Evolutionary conservation across 23 tunicate species (phyloP).

Genomic region (Diplosoma virens): DNA sequence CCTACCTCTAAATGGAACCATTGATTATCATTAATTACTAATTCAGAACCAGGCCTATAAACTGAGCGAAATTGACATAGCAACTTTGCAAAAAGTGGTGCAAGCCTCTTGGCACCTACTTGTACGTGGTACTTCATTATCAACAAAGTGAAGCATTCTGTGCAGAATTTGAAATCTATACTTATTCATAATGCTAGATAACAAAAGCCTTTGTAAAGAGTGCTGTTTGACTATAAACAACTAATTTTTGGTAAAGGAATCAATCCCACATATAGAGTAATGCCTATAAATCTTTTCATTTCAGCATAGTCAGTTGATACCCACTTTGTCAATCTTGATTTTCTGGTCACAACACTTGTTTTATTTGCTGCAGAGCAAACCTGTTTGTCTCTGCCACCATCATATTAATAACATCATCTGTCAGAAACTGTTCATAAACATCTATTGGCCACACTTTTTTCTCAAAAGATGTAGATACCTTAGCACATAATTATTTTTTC

Average conservation of each 20-base stretch:
- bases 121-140: not conserved
- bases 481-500: not conserved
- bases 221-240: not conserved
- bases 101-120: not conserved
- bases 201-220: not conserved
- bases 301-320: not conserved
- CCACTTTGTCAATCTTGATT: not conserved
- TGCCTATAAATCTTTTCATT: not conserved
- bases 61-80: not conserved
- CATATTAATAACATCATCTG: not conserved
- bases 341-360: not conserved
- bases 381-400: not conserved
- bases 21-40: no score
- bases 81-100: not conserved
- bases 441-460: not conserved
- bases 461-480: not conserved
- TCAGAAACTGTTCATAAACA: not conserved
- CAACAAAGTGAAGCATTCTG: not conserved
- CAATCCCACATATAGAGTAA: not conserved
- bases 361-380: not conserved
- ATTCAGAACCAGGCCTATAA: no score
- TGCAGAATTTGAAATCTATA: not conserved
- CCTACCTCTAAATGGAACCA: not conserved
- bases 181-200: not conserved
- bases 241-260: not conserved